Base-by-base conservation (phyloP, 1,140 invertebrate species). In the Ditylenchus dipsaci region DNA sequence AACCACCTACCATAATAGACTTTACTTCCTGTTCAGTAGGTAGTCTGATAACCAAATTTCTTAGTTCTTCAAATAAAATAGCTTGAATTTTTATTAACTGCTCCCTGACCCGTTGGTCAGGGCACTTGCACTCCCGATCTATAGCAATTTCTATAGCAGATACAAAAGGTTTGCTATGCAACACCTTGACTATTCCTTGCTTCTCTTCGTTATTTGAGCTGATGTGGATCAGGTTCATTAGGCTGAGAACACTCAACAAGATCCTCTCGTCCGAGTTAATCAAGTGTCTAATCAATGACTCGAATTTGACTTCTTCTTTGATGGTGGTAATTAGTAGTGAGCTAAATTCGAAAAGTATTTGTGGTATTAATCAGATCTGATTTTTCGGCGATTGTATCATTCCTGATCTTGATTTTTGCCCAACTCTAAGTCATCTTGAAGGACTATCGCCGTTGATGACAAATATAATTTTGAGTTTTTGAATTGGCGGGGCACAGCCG, bases 201-300 rank as follows among this genome's bases (percentile, higher is more conserved):
- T 73, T 56, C 23, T 71, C 75, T 53, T 65, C 63, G 8, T 58
- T 42, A 38, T 76, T 63, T 1, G 73, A 58, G 8, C 42, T 62
- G 17, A 26, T 49, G 57, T 78, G 75, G 30, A 76, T 65, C 29
- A 67, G 42, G 38, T 75, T 78, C 72, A 77, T 78, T 60, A 77
- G 42, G 11, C 74, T 56, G 1, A 77, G 63, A 8, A 69, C 73
- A 38, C 60, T 68, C 23, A 72, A 43, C 13, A 68, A 26, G 5
- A 78, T 64, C 11, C 74, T 30, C 23, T 74, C 71, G 43, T 78
- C 77, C 13, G 76, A 69, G 56, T 78, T 78, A 11, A 78, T 76
- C 45, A 78, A 60, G 42, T 78, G 76, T 19, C 76, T 68, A 62
- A 78, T 78, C 19, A 78, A 53, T 11, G 65, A 47, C 13, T 78